Base-by-base conservation (phyloP, 2,797 vertebrate species). In the Sebastes kiyomatsui region DNA sequence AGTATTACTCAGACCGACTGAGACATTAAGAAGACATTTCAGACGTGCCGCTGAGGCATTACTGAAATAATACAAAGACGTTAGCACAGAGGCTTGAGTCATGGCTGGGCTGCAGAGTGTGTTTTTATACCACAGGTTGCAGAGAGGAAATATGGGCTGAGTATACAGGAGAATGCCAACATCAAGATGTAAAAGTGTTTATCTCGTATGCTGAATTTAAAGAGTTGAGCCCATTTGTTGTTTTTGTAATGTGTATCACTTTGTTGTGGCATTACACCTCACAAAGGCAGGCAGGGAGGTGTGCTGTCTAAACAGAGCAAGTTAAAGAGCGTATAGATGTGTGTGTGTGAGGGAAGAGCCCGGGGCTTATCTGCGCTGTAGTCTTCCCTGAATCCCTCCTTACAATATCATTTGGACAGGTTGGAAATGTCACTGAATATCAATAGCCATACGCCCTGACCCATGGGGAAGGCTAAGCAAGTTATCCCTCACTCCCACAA, bases 361-460 rank as follows among this genome's bases (percentile, higher is more conserved):
- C 28, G 2, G 22, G 35, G 84, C 33, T 87, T 75, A 58, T 89
- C 75, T 68, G 22, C 32, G 6, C 32, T 65, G 52, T 71, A 67
- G 59, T 82, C 38, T 54, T 67, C 56, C 52, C 67, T 52, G 46
- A 84, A 87, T 80, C 73, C 67, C 58, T 79, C 71, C 76, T 86
- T 77, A 74, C 74, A 81, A 27, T 84, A 84, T 91, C 62, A 79
- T 80, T 86, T 75, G 60, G 77, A 81, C 82, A 79, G 69, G 82
- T 80, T 84, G 85, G 80, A 93, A 87, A 93, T 90, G 87, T 87
- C 84, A 85, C 77, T 77, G 80, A 83, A 87, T 89, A 86, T 89
- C 83, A 88, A 70, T 77, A 73, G 74, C 75, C 66, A n/a, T 59
- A 59, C 90, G 66, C 79, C 69, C 23, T 84, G 88, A 89, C 90